A percentile compares a stretch with the other conserved stretches of the same genome.
These are phyloP conservation scores for Spongia lamella DNA, from an alignment of 37 sponge, comb jelly and placozoan species.

Conservation along the genomic window DNA sequence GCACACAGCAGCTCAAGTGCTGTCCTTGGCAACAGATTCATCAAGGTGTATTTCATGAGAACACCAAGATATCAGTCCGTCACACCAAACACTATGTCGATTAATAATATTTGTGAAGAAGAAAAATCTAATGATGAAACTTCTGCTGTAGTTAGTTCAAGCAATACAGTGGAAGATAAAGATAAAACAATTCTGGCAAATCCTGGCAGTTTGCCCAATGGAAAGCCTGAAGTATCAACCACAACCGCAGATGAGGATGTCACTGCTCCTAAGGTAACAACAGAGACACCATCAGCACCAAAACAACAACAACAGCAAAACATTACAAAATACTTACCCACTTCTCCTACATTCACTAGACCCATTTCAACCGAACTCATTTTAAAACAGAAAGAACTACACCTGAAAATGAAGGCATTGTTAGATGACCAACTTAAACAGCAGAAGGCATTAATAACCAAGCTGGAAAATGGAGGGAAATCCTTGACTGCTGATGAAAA, in stretches of 20 bases:
- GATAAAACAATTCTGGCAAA: neutral
- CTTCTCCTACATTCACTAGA: neutral
- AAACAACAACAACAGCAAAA: neutral
- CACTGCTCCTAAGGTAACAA: neutral
- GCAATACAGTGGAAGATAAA: neutral
- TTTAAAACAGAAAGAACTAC: conserved; percentile 69
- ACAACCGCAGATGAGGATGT: neutral
- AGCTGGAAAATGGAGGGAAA: conserved; percentile 68
- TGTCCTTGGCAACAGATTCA: conserved; percentile 83
- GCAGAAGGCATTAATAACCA: conserved; percentile 80
- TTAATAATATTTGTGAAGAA: neutral
- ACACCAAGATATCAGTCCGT: conserved; percentile 10
- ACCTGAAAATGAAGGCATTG: conserved; percentile 59
- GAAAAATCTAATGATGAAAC: neutral
- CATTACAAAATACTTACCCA: neutral
- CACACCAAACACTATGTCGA: conserved; percentile 9
- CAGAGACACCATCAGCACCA: neutral
- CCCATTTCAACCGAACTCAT: neutral
- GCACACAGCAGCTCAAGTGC: conserved; percentile 86
- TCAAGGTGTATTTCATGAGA: conserved; percentile 65
- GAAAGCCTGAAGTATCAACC: neutral
- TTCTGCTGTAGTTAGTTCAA: neutral
- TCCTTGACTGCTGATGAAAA: conserved; percentile 60
- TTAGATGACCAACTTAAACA: conserved; percentile 68
- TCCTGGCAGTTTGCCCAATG: neutral